A percentile compares a stretch with the other conserved stretches of the same genome.
phyloP scores from a whole-genome alignment of 92 coral and sea anemone genomes.

The Meandrina meandrites region DNA sequence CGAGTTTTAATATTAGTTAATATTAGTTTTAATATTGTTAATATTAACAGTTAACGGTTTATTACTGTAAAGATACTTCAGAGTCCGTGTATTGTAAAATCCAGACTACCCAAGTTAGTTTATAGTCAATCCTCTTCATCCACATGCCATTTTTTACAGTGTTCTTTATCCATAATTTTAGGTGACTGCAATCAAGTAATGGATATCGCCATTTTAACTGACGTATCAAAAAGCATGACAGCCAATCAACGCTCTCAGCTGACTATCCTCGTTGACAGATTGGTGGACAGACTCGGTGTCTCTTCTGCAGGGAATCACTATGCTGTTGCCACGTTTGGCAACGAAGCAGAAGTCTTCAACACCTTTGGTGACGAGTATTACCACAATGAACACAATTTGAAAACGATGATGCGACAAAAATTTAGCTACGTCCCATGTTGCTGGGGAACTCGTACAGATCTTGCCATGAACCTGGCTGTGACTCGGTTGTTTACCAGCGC shows the following conservation, averaged over 20 bases:
- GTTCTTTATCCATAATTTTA: background rate
- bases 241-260: background rate
- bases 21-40: too few relatives aligned
- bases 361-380: background rate
- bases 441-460: conserved; percentile 27
- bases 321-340: background rate
- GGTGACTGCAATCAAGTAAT: background rate
- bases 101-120: too few relatives aligned
- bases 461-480: conserved; percentile 1
- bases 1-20: too few relatives aligned
- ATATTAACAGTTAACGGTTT: too few relatives aligned
- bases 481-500: background rate
- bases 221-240: conserved; percentile 13
- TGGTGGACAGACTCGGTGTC: background rate
- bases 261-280: background rate
- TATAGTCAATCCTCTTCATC: too few relatives aligned
- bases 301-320: conserved; percentile 10
- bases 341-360: background rate
- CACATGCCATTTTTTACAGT: too few relatives aligned
- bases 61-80: too few relatives aligned
- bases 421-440: background rate
- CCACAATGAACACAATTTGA: background rate
- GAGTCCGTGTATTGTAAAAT: too few relatives aligned
- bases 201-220: conserved; percentile 17
- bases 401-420: background rate